Conservation (phyloP, 2,113 vertebrate species). For the Tachycineta bicolor region DNA sequence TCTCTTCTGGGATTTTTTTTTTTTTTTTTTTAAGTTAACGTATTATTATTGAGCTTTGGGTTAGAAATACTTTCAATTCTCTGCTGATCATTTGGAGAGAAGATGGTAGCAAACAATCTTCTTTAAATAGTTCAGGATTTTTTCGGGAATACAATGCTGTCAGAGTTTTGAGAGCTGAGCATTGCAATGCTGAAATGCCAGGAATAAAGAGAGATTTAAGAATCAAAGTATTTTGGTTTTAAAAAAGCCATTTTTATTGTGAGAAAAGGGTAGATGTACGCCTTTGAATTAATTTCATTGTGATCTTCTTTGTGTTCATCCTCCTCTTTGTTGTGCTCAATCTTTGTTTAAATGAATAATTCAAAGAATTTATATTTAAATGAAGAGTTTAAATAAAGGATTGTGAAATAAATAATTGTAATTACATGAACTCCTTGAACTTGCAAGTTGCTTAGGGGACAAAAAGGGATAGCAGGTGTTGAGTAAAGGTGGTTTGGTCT, state of each 20-base stretch:
- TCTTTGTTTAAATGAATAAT: background rate
- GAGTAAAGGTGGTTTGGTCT: background rate
- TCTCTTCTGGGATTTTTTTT: background rate
- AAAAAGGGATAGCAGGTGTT: background rate
- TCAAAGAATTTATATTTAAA: background rate
- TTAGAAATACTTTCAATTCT: background rate
- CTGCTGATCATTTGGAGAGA: background rate
- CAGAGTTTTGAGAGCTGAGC: background rate
- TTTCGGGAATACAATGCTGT: background rate
- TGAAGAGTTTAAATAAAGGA: background rate
- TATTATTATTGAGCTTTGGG: background rate
- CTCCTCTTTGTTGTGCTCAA: background rate
- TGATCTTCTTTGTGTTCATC: background rate
- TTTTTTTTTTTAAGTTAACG: background rate
- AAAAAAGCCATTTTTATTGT: background rate
- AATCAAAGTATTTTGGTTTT: background rate
- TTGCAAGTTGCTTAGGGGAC: background rate
- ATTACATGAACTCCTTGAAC: background rate
- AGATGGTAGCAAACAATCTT: background rate
- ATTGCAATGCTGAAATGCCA: background rate
- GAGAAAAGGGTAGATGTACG: background rate
- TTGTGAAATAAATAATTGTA: background rate
- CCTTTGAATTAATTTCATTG: background rate
- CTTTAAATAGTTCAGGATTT: background rate
- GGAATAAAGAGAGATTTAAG: background rate